Percentiles rank a stretch among this genome's conserved stretches.
These are phyloP conservation scores for Seriola quinqueradiata DNA, from an alignment of 2,113 vertebrate species.

Conservation along the genomic window DNA sequence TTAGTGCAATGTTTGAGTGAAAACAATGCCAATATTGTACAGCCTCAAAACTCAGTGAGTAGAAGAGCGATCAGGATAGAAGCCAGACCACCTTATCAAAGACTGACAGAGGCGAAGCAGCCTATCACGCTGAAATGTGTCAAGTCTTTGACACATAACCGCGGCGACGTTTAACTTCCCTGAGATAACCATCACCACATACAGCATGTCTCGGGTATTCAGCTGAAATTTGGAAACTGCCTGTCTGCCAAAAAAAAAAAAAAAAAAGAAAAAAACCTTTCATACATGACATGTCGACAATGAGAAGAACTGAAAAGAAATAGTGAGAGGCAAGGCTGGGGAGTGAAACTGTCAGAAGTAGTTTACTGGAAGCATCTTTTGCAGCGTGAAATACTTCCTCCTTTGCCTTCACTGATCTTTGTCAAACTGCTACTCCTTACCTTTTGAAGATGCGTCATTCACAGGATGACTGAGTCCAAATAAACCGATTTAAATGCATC, in stretches of 20 bases:
- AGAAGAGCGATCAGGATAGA: neutral
- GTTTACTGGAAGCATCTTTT: conserved; percentile 1
- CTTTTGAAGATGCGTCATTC: neutral
- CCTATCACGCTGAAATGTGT: conserved; percentile 12
- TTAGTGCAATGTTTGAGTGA: neutral
- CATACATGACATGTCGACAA: conserved; percentile 2
- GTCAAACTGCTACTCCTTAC: conserved; percentile 1
- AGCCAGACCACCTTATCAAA: conserved; percentile 19
- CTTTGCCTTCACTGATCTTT: neutral
- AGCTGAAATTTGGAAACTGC: conserved; percentile 9
- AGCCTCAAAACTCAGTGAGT: neutral
- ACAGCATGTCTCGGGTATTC: neutral
- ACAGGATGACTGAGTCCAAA: conserved; percentile 1
- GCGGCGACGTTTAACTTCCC: neutral
- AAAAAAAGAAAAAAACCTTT: neutral
- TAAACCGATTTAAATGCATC: conserved; percentile 2
- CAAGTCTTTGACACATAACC: conserved; percentile 24
- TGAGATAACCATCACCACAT: conserved; percentile 33
- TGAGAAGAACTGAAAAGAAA: neutral
- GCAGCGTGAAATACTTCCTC: neutral
- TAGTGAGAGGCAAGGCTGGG: neutral
- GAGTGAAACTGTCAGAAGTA: neutral
- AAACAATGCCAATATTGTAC: conserved; percentile 1
- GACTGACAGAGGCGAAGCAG: neutral
- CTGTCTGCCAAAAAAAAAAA: neutral